Conservation (phyloP, 2,113 vertebrate genomes). For the Istiophorus platypterus region DNA sequence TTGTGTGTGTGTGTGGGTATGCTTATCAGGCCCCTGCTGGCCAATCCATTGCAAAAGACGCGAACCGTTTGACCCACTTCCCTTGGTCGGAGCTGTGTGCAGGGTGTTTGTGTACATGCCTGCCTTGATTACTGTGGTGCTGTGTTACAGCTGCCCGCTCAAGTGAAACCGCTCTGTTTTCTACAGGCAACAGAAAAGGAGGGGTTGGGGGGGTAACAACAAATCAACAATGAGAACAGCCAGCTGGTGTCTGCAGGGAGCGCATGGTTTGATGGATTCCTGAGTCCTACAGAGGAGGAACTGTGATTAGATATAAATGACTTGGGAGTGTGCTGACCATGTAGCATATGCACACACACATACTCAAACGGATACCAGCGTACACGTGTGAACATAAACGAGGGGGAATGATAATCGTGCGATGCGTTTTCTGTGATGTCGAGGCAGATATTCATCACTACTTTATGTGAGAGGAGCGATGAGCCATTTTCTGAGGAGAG, state of each 20-base stretch:
- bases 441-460: constrained; percentile 17
- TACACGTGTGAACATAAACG: neutral
- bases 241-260: constrained; percentile 22
- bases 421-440: no score
- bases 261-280: constrained; percentile 37
- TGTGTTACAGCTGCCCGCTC: constrained; percentile 55
- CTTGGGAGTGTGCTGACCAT: constrained; percentile 20
- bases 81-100: constrained; percentile 25
- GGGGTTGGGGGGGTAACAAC: constrained; percentile 43
- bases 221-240: constrained; percentile 51
- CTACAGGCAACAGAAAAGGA: constrained; percentile 17
- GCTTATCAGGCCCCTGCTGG: constrained; percentile 24
- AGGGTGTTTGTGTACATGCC: constrained; percentile 2
- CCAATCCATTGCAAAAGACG: constrained; percentile 63
- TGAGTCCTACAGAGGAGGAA: neutral
- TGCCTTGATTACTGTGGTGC: constrained; percentile 39
- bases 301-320: constrained; percentile 43
- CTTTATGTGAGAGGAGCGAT: constrained; percentile 6
- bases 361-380: neutral
- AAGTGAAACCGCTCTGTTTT: constrained; percentile 60
- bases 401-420: neutral
- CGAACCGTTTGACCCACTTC: constrained; percentile 71
- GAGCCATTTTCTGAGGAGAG: neutral
- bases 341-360: neutral
- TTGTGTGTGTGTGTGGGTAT: constrained; percentile 24